Evolutionary conservation across 2,797 vertebrate genomes (phyloP).

Genomic region (Gallinago solitaria): DNA sequence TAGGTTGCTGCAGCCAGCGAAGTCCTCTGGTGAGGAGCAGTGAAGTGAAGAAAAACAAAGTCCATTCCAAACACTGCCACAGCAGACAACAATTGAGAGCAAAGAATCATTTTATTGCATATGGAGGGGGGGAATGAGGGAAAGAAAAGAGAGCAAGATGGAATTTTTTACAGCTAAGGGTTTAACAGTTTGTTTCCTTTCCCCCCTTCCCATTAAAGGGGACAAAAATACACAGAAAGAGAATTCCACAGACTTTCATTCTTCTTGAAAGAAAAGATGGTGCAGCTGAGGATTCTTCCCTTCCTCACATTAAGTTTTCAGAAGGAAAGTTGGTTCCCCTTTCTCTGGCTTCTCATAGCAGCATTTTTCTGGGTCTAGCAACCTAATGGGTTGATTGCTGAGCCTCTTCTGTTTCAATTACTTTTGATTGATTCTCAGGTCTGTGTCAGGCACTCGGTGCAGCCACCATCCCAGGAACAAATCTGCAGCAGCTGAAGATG

Average conservation of each 20-base stretch:
- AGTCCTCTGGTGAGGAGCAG: slow-evolving; percentile 38
- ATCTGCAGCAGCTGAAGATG: slow-evolving; percentile 51
- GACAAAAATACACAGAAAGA: not conserved
- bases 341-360: slow-evolving; percentile 14
- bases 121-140: not conserved
- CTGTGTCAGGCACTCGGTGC: slow-evolving; percentile 43
- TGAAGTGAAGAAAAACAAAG: slow-evolving; percentile 49
- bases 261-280: not conserved
- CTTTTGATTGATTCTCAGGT: slow-evolving; percentile 71
- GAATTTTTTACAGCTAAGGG: not conserved
- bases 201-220: not conserved
- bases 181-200: slow-evolving; percentile 11
- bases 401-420: slow-evolving; percentile 73
- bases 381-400: slow-evolving; percentile 71
- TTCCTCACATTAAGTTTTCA: slow-evolving; percentile 41
- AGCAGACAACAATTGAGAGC: slow-evolving; percentile 7
- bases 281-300: not conserved
- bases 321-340: not conserved
- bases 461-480: slow-evolving; percentile 57
- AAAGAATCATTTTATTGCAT: slow-evolving; percentile 32
- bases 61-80: not conserved
- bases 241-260: slow-evolving; percentile 16
- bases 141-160: not conserved
- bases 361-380: slow-evolving; percentile 62
- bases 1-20: not conserved